Evolutionary conservation across 2,797 vertebrate genomes (phyloP), one percentile per base, ranked within the genome.

Genomic region (Sebastes itinus): DNA sequence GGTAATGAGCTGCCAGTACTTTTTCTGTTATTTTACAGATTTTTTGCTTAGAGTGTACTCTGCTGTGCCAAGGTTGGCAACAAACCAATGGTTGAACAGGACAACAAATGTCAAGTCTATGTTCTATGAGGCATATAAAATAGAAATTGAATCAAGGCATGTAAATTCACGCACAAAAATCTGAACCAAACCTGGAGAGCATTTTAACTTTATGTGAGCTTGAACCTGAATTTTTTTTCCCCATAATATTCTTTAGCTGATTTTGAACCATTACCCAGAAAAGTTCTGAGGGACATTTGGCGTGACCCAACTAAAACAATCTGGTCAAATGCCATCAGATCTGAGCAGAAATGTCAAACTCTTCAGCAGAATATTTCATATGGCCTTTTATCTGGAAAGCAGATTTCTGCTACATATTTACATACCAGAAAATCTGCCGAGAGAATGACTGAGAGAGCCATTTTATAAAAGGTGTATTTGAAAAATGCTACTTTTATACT

Each of bases 271-370:
- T 8, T 25, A 67, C 14, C 28, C 74, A 52, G 32, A 70, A 73
- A 73, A 22, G n/a, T 46, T 80, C n/a, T 58, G 64, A 69, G 27
- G 46, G 65, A 73, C 75, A 86, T 80, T 84, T 87, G 13, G 73
- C 59, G 27, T 67, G 54, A 86, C 68, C 64, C 46, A 30, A 72
- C 46, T 38, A 69, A 77, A 74, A 63, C 38, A 68, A 62, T 75
- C 54, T 23, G 70, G 66, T 73, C 30, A 78, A 77, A 72, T 81
- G 82, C 72, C 79, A 42, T 61, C 28, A 78, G 80, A 76, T 77
- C 74, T 82, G 35, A 46, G 23, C 62, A 61, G 76, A 89, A 91
- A 89, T 88, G 87, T 89, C 87, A 89, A 58, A 32, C 42, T 86
- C 65, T 65, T 77, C 59, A 65, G 75, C 63, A 84, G 84, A 91